A percentile compares a stretch with the other conserved stretches of the same genome.
Evolutionary conservation across 2,888 invertebrate species (phyloP).

Genomic region (Spisula solida): DNA sequence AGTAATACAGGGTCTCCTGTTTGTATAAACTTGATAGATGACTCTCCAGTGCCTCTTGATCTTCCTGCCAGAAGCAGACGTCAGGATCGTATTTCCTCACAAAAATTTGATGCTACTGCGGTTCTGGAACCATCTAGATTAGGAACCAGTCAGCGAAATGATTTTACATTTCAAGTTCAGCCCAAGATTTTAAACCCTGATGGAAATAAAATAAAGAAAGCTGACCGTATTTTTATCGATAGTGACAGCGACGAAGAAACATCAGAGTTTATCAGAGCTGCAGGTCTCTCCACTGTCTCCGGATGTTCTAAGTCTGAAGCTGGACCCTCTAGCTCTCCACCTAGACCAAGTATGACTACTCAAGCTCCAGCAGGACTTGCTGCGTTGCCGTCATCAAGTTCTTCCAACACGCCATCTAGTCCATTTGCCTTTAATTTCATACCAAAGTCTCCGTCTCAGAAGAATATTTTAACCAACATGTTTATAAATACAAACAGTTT

Average conservation of each 20-base stretch:
- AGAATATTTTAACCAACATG: constrained; percentile 20
- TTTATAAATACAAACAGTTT: no score
- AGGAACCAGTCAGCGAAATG: neutral
- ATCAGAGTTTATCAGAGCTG: neutral
- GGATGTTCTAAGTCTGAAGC: neutral
- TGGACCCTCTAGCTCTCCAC: neutral
- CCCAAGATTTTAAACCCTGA: neutral
- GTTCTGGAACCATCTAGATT: neutral
- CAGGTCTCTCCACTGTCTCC: neutral
- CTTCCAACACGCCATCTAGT: neutral
- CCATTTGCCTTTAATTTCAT: constrained; percentile 28
- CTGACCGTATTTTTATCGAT: neutral
- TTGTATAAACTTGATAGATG: no score
- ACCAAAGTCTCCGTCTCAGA: neutral
- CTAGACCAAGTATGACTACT: neutral
- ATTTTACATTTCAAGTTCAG: neutral
- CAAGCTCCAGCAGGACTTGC: neutral
- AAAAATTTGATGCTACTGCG: neutral
- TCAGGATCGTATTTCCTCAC: neutral
- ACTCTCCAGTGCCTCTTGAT: neutral
- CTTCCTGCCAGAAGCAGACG: neutral
- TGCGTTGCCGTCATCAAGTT: neutral
- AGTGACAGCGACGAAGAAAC: neutral
- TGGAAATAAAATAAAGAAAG: neutral
- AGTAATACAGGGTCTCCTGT: neutral